Percentiles rank a stretch among this genome's conserved stretches.
Evolutionary conservation across 2,113 vertebrate genomes (phyloP).

Genomic region (Anguilla japonica): DNA sequence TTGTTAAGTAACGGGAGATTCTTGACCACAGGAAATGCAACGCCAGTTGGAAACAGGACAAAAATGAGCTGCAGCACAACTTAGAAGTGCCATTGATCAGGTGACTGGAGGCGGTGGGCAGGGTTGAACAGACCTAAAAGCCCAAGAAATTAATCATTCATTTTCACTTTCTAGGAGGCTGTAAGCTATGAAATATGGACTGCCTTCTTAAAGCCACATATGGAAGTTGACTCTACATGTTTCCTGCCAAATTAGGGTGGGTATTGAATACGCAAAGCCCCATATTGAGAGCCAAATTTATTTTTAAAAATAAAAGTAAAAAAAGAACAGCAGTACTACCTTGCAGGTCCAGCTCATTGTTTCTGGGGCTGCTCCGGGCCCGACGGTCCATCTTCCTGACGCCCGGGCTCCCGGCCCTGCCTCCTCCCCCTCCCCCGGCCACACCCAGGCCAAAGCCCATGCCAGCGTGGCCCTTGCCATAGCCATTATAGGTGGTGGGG

Average conservation of each 20-base stretch:
- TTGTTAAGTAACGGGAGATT: background rate
- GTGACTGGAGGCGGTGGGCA: background rate
- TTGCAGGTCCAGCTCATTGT: slow-evolving; percentile 72
- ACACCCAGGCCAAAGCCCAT: slow-evolving; percentile 37
- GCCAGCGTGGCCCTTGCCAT: slow-evolving; percentile 66
- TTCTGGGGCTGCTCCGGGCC: slow-evolving; percentile 78
- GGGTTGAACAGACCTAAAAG: background rate
- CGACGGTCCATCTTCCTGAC: slow-evolving; percentile 75
- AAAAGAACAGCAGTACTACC: background rate
- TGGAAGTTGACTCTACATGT: too few relatives aligned
- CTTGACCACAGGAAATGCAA: background rate
- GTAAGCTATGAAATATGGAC: too few relatives aligned
- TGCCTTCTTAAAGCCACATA: too few relatives aligned
- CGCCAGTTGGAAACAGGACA: background rate
- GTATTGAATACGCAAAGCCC: too few relatives aligned
- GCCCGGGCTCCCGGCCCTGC: slow-evolving; percentile 59
- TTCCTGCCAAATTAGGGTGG: too few relatives aligned
- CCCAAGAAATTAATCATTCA: too few relatives aligned
- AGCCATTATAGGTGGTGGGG: slow-evolving; percentile 72
- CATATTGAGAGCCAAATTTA: too few relatives aligned
- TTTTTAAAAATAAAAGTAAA: too few relatives aligned
- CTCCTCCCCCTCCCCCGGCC: slow-evolving; percentile 32
- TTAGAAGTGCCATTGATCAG: background rate
- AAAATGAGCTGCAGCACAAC: background rate
- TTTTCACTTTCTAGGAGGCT: too few relatives aligned